Percentiles rank a stretch among this genome's conserved stretches.
Evolutionary conservation across 2,888 invertebrate genomes (phyloP).

Genomic region (Athetis lepigone): DNA sequence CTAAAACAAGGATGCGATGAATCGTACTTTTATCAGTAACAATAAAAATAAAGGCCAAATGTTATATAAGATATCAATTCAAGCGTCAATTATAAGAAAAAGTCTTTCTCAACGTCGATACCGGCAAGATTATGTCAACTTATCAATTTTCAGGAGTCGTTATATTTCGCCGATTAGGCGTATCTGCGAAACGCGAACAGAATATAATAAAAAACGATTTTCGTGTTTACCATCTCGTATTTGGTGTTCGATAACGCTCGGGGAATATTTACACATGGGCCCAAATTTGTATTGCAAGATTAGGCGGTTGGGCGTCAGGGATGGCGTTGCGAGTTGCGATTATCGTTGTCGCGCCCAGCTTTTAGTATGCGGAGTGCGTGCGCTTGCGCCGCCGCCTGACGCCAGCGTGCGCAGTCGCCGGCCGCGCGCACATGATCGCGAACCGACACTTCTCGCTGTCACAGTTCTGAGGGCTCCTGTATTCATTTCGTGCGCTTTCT

Average conservation of each 20-base stretch:
- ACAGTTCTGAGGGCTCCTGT: conserved; percentile 78
- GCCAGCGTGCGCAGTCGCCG: conserved; percentile 76
- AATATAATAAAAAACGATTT: conserved; percentile 80
- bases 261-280: conserved; percentile 80
- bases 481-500: conserved; percentile 80
- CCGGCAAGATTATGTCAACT: conserved; percentile 60
- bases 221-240: conserved; percentile 77
- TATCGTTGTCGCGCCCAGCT: conserved; percentile 80
- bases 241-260: conserved; percentile 81
- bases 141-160: conserved; percentile 75
- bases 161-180: conserved; percentile 74
- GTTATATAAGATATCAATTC: conserved; percentile 27
- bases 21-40: conserved; percentile 32
- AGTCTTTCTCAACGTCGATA: conserved; percentile 26
- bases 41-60: conserved; percentile 40
- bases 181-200: conserved; percentile 74
- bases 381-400: conserved; percentile 83
- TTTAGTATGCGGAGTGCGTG: conserved; percentile 89
- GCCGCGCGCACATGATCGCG: conserved; percentile 74
- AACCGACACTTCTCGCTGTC: conserved; percentile 78
- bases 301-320: conserved; percentile 81
- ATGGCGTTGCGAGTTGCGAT: conserved; percentile 79
- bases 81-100: conserved; percentile 16
- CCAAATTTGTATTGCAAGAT: conserved; percentile 84
- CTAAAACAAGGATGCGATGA: conserved; percentile 32